Base-by-base conservation (phyloP, 2,888 invertebrate genomes). In the Spatulosminthurus flaviceps region DNA sequence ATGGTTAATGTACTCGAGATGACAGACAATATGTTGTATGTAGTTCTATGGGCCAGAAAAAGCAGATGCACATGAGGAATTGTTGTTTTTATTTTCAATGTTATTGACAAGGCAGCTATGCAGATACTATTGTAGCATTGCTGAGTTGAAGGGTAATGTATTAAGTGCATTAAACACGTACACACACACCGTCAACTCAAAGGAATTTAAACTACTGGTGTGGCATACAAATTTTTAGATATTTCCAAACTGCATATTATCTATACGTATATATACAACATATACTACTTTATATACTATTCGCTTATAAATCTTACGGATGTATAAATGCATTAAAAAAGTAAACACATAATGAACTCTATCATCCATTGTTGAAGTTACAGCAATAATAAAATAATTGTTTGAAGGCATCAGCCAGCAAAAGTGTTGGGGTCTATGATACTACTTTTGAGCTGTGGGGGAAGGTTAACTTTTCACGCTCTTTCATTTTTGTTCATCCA, bases 61-160 rank as follows among this genome's bases (percentile, higher is more conserved):
- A 51, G 51, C 51, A 51, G 51, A 51, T 51, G 51, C 16, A 51
- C 51, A 51, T 51, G 7, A 51, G 16, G 51, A 51, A 51, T 51
- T 51, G 51, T 51, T 51, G 51, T 51, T 51, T 5, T 51, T 51
- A 51, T 34, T 13, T 51, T 51, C 51, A 51, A 51, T 51, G 51
- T 51, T 51, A 51, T 51, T 51, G n/a, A 51, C 51, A 51, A 51
- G 51, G 51, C 51, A 51, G 34, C 34, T 34, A 34, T 34, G 34
- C 9, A 34, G 34, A 34, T 34, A 34, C 9, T 34, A 9, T 34
- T 34, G 51, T 9, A n/a, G 19, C 51, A 51, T 11, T n/a, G n/a
- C n/a, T 51, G 16, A 51, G 51, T 51, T 51, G 51, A 51, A 51
- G 51, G 51, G 51, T 51, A 51, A 51, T 9, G 51, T 51, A 13